Percentiles rank a stretch among this genome's conserved stretches.
These are phyloP conservation scores for Plutella xylostella DNA, from an alignment of 2,888 invertebrate genomes.

Conservation along the genomic window DNA sequence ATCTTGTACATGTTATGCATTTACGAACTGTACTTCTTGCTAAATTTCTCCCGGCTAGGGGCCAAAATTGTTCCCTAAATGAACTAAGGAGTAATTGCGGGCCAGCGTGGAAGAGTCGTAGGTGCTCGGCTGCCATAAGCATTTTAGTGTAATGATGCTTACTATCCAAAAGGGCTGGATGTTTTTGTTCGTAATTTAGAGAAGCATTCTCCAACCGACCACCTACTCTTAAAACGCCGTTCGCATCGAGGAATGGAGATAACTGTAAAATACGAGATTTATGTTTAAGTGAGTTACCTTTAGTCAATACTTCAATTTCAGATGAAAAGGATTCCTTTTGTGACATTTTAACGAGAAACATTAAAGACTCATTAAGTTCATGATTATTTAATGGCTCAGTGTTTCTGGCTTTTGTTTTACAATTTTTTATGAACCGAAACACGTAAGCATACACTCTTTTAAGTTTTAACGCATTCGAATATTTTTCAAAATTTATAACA, in stretches of 20 bases:
- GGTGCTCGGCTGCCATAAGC: conserved; percentile 8
- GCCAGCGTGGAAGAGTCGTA: conserved; percentile 12
- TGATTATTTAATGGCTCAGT: not conserved
- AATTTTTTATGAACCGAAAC: not conserved
- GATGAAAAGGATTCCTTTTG: not conserved
- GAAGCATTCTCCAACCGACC: conserved; percentile 2
- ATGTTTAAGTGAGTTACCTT: not conserved
- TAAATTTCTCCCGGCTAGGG: conserved; percentile 16
- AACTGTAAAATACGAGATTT: not conserved
- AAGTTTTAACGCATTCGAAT: not conserved
- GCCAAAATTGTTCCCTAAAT: conserved; percentile 16
- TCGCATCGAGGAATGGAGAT: conserved; percentile 3
- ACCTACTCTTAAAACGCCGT: not conserved
- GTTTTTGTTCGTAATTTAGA: not conserved
- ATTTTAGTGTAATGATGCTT: not conserved
- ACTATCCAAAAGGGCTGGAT: conserved; percentile 3
- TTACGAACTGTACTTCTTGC: conserved; percentile 13
- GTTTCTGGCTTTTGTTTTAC: not conserved
- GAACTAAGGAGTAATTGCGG: conserved; percentile 8
- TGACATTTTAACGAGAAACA: not conserved
- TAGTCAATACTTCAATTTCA: not conserved
- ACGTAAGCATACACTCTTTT: not conserved
- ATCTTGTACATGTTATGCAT: conserved; percentile 18
- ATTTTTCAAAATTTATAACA: not conserved
- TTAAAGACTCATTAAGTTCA: not conserved